These are phyloP conservation scores for Macaca mulatta DNA, from an alignment of 2,113 vertebrate genomes.

Conservation along the genomic window DNA sequence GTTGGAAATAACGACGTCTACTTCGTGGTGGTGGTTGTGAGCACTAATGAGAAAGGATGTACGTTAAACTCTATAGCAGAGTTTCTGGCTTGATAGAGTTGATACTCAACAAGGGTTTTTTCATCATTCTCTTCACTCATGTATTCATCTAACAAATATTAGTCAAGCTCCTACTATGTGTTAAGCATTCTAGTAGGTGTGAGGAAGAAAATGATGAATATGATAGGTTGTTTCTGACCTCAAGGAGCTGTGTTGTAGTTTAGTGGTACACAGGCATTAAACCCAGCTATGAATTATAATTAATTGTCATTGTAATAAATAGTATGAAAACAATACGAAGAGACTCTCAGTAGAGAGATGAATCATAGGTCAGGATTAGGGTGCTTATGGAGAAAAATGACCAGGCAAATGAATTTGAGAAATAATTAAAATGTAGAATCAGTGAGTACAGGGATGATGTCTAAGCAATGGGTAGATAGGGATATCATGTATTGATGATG, in stretches of 20 bases:
- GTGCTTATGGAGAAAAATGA: background rate
- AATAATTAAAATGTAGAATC: background rate
- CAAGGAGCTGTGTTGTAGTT: background rate
- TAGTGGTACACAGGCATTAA: background rate
- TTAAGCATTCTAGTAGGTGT: background rate
- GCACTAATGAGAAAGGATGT: background rate
- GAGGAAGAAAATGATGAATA: background rate
- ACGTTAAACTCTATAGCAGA: background rate
- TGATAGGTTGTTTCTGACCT: background rate
- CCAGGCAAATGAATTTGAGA: background rate
- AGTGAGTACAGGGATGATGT: background rate
- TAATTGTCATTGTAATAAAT: background rate
- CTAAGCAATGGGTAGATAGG: background rate
- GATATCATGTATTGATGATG: background rate
- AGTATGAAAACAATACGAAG: background rate
- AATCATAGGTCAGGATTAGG: background rate
- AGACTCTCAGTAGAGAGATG: background rate
- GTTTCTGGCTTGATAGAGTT: background rate
- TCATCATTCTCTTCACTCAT: background rate
- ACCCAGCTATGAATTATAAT: background rate
- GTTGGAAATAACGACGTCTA: background rate
- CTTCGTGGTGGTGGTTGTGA: background rate
- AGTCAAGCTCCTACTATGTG: background rate
- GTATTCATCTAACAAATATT: background rate
- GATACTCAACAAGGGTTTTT: background rate